Percentiles rank a stretch among this genome's conserved stretches.
Evolutionary conservation across 2,113 vertebrate genomes (phyloP).

Genomic region (Rhineura floridana): DNA sequence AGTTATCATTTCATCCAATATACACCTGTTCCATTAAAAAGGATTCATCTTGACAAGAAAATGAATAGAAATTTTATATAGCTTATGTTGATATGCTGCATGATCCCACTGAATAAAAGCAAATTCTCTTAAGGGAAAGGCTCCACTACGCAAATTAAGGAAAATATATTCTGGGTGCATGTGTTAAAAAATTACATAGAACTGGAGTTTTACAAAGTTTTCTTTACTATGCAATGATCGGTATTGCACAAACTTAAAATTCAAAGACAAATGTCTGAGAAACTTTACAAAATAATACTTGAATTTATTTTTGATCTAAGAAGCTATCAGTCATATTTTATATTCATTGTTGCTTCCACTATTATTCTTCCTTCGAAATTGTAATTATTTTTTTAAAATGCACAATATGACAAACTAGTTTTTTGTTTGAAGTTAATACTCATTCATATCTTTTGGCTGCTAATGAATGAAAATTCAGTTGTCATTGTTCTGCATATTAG

Average conservation of each 20-base stretch:
- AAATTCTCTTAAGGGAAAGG: conserved; percentile 76
- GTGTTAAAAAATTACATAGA: conserved; percentile 74
- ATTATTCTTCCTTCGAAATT: conserved; percentile 69
- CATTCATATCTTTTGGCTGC: conserved; percentile 75
- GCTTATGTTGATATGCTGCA: conserved; percentile 83
- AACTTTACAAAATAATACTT: conserved; percentile 78
- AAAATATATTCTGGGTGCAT: conserved; percentile 89
- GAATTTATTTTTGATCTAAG: conserved; percentile 75
- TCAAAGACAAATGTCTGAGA: conserved; percentile 70
- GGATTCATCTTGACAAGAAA: conserved; percentile 74
- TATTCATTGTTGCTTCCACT: conserved; percentile 70
- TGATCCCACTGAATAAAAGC: conserved; percentile 85
- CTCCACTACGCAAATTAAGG: conserved; percentile 79
- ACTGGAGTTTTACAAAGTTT: conserved; percentile 78
- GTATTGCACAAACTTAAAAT: conserved; percentile 89
- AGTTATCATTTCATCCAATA: conserved; percentile 72
- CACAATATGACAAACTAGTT: conserved; percentile 65
- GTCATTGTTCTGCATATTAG: conserved; percentile 76
- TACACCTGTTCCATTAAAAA: conserved; percentile 69
- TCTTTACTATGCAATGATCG: conserved; percentile 98
- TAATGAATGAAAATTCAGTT: conserved; percentile 71
- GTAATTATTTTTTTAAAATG: conserved; percentile 77
- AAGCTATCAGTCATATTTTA: conserved; percentile 66
- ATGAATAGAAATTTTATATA: conserved; percentile 62
- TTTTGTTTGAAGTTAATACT: conserved; percentile 75